Conservation (phyloP, 64 coral and sea anemone species). For the Montipora sp. region DNA sequence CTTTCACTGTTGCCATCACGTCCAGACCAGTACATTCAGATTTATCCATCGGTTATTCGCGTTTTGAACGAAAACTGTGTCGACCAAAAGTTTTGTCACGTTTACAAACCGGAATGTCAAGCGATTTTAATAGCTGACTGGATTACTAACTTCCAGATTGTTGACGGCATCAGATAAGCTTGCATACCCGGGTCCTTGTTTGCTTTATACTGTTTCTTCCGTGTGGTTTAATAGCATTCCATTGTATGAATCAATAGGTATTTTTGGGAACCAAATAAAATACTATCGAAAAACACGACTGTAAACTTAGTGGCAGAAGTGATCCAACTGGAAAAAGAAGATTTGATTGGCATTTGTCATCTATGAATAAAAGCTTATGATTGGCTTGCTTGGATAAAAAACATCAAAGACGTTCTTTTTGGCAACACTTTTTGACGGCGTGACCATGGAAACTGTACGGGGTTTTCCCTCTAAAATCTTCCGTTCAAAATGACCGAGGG, state of each 20-base stretch:
- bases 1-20: not conserved
- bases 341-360: constrained; percentile 16
- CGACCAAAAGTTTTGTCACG: not conserved
- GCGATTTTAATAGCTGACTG: not conserved
- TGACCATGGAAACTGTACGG: constrained; percentile 1
- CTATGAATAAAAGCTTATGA: not conserved
- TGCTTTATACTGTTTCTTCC: not conserved
- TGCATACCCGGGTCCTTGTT: not conserved
- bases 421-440: too few species aligned
- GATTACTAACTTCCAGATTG: not conserved
- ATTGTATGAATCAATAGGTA: constrained; percentile 14
- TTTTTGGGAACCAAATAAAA: not conserved
- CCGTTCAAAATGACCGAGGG: constrained; percentile 42
- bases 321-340: not conserved
- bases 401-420: not conserved
- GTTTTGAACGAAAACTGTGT: not conserved
- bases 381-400: not conserved
- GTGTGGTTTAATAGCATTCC: not conserved
- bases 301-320: not conserved
- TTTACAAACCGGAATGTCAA: not conserved
- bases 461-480: constrained; percentile 53
- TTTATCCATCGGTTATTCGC: not conserved
- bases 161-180: not conserved
- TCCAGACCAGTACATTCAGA: not conserved
- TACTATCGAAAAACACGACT: not conserved